A percentile compares a stretch with the other conserved stretches of the same genome.
Conservation (phyloP, 1,140 invertebrate species). For the Euura saliciscinereae region DNA sequence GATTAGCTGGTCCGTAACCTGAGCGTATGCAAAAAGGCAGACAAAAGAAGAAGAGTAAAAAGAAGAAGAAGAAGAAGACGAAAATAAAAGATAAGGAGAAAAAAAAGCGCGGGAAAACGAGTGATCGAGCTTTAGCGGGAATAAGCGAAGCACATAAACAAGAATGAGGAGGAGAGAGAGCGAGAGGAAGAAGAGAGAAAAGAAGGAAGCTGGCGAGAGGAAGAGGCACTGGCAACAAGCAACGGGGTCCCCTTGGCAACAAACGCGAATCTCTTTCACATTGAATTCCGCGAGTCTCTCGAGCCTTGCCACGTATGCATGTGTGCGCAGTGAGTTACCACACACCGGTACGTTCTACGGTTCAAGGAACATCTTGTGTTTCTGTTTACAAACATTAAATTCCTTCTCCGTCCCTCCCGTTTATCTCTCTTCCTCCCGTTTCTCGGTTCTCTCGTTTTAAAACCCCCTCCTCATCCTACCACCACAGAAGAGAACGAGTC, state of each 20-base stretch:
- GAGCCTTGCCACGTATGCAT: conserved; percentile 1
- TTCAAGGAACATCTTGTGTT: conserved; percentile 19
- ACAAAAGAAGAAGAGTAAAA: neutral
- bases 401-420: neutral
- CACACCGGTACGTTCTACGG: neutral
- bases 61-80: neutral
- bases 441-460: neutral
- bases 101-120: conserved; percentile 1
- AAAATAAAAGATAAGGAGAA: neutral
- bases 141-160: no score
- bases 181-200: conserved; percentile 14
- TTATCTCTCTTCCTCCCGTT: neutral
- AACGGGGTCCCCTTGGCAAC: conserved; percentile 4
- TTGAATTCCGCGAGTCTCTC: neutral
- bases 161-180: conserved; percentile 6
- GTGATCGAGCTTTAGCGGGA: neutral
- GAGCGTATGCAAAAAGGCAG: neutral
- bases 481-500: neutral
- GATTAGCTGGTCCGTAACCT: neutral
- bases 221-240: neutral
- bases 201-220: conserved; percentile 6
- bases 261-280: neutral
- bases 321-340: neutral
- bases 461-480: neutral
- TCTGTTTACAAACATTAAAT: conserved; percentile 44